Base-by-base conservation (phyloP, 2,888 invertebrate species). In the Dolichomitus sp. region DNA sequence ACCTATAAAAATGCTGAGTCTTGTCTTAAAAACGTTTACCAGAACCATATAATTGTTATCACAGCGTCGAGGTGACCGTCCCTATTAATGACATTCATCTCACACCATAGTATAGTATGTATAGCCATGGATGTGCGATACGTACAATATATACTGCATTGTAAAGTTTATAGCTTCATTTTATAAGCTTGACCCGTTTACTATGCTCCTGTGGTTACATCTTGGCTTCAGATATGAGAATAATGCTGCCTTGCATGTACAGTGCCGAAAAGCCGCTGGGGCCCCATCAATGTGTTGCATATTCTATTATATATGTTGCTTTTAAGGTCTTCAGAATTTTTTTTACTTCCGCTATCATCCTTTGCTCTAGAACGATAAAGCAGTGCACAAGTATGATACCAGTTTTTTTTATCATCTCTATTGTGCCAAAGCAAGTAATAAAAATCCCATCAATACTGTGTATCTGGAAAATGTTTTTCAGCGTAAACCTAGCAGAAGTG, bases 121-220 rank as follows among this genome's bases (percentile, higher is more conserved):
- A n/a, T 37, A 5, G 6, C 7, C 33, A 6, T n/a, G n/a, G 59
- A 59, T 6, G 11, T n/a, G 6, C n/a, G 6, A 14, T 19, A 37
- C 11, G 19, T 40, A 4, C 17, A 4, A 54, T 54, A 27, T 11
- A 37, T 12, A 40, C 11, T 37, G 63, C 30, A 30, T 63, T 19
- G 19, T 42, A 42, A 17, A 23, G n/a, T 42, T 63, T 63, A 63
- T 63, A 42, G 40, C 33, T 37, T 17, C 37, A 12, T 37, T 63
- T 63, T 63, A 42, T 3, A 63, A 42, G 40, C 42, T 63, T 63
- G 63, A 19, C 63, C 63, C 19, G 42, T 23, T 63, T 63, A 5
- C 42, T 9, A 19, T 63, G 19, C 40, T 19, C 23, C 19, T 17
- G 19, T 63, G 40, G 14, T n/a, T 19, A 4, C 19, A 12, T 23